Conservation (phyloP, 1,140 invertebrate genomes). For the Atta colombica region DNA sequence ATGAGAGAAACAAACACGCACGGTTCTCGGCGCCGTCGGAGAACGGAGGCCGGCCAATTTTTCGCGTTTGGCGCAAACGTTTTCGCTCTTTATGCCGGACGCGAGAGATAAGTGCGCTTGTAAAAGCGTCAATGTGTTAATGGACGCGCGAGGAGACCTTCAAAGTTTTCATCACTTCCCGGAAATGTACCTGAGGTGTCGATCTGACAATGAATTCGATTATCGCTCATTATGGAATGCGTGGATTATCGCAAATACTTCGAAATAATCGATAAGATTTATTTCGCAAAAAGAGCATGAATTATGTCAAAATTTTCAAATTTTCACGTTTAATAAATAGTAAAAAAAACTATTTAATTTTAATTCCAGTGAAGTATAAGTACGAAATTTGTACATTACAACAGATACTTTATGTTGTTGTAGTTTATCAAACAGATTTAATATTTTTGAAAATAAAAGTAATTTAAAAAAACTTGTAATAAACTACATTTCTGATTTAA, state of each 20-base stretch:
- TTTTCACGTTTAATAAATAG: too few relatives aligned
- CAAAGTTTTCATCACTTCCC: constrained; percentile 74
- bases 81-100: constrained; percentile 61
- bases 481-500: too few relatives aligned
- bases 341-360: too few relatives aligned
- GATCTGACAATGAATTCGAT: constrained; percentile 48
- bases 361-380: too few relatives aligned
- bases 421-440: too few relatives aligned
- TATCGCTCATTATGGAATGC: neutral
- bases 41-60: constrained; percentile 30
- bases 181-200: constrained; percentile 62
- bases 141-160: constrained; percentile 72
- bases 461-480: too few relatives aligned
- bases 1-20: constrained; percentile 23
- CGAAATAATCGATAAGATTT: neutral
- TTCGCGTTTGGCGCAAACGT: constrained; percentile 44
- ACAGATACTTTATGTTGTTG: too few relatives aligned
- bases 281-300: too few relatives aligned
- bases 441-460: too few relatives aligned
- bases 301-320: too few relatives aligned
- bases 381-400: too few relatives aligned
- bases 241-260: neutral
- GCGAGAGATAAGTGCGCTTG: constrained; percentile 52
- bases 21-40: constrained; percentile 9
- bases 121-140: constrained; percentile 79